phyloP scores from a whole-genome alignment of 2,113 vertebrate genomes.

The Sinocyclocheilus anshuiensis region DNA sequence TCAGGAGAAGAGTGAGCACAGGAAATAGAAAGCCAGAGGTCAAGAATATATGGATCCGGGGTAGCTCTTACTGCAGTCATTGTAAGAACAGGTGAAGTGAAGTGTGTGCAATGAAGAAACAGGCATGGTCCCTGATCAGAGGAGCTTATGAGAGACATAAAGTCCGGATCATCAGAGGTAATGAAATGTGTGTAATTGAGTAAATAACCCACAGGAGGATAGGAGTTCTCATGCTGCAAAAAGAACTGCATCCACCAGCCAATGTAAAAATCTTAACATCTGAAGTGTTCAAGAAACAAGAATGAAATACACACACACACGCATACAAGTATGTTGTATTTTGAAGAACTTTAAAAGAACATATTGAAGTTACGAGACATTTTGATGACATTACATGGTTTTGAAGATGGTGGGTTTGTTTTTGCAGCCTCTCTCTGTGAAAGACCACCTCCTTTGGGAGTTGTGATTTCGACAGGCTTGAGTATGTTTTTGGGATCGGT shows the following conservation, averaged over 20 bases:
- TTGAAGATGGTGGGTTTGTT: background rate
- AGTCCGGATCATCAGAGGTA: background rate
- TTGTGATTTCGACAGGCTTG: background rate
- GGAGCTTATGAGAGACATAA: background rate
- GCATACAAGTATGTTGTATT: background rate
- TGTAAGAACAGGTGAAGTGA: slow-evolving; percentile 2
- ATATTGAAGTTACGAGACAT: background rate
- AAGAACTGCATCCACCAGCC: background rate
- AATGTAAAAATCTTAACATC: background rate
- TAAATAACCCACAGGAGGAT: background rate
- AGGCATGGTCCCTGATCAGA: background rate
- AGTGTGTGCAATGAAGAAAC: background rate
- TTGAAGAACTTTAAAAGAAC: background rate
- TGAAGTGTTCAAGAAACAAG: background rate
- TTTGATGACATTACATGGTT: background rate
- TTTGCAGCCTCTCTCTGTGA: background rate
- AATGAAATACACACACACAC: background rate
- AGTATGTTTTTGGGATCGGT: slow-evolving; percentile 7
- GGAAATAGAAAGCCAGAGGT: slow-evolving; percentile 10
- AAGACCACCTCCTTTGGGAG: slow-evolving; percentile 11
- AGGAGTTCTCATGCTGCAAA: background rate
- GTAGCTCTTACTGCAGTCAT: background rate
- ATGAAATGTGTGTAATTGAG: slow-evolving; percentile 8
- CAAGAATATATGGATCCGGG: background rate
- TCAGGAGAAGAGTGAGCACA: background rate